Conservation (phyloP, 2,797 vertebrate genomes). For the Bucorvus abyssinicus region DNA sequence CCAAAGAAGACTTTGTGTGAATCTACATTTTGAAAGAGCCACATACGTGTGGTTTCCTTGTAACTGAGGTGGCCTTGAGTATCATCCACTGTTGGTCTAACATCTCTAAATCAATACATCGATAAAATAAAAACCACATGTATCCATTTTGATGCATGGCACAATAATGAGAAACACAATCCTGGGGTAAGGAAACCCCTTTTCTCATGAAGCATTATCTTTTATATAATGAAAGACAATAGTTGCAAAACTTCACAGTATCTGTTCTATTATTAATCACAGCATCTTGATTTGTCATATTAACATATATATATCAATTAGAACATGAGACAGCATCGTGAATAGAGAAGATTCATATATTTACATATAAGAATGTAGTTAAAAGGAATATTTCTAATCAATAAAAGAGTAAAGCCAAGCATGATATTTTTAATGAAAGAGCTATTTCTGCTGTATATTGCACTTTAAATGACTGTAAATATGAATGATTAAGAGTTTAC, state of each 20-base stretch:
- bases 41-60: not conserved
- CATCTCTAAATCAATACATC: not conserved
- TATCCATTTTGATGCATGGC: not conserved
- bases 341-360: conserved; percentile 10
- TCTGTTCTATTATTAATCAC: conserved; percentile 65
- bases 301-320: not conserved
- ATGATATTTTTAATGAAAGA: conserved; percentile 59
- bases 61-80: conserved; percentile 7
- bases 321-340: not conserved
- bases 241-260: conserved; percentile 42
- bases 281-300: conserved; percentile 64
- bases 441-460: conserved; percentile 63
- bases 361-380: conserved; percentile 46
- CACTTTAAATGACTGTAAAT: conserved; percentile 67
- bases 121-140: not conserved
- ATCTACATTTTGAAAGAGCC: not conserved
- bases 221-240: conserved; percentile 17
- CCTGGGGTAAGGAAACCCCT: not conserved
- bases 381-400: conserved; percentile 48
- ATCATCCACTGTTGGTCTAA: not conserved
- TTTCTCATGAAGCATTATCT: conserved; percentile 1
- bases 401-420: conserved; percentile 42
- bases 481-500: conserved; percentile 63
- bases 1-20: conserved; percentile 19
- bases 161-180: conserved; percentile 20